These are phyloP conservation scores for Cyrtodaria siliqua DNA, from an alignment of 2,888 invertebrate genomes.

Conservation along the genomic window DNA sequence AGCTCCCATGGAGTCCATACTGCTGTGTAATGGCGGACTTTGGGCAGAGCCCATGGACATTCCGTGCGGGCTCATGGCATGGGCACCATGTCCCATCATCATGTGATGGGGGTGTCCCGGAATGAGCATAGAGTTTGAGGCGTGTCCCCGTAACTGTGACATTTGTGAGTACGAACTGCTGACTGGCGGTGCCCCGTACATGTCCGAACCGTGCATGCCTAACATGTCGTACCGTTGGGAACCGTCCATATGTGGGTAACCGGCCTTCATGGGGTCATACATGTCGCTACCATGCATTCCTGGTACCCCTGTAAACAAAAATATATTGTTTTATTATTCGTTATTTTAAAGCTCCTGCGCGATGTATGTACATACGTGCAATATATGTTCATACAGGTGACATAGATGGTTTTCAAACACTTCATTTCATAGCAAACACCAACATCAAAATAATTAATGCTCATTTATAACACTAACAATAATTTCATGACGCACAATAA, in stretches of 20 bases:
- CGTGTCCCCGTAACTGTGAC: constrained; percentile 86
- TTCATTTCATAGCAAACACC: too few species aligned
- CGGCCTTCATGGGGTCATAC: constrained; percentile 83
- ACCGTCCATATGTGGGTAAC: constrained; percentile 81
- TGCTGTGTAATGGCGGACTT: constrained; percentile 85
- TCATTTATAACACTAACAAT: too few species aligned
- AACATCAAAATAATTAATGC: too few species aligned
- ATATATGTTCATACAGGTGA: too few species aligned
- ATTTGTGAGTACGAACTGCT: constrained; percentile 85
- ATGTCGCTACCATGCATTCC: constrained; percentile 81
- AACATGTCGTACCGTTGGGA: constrained; percentile 81
- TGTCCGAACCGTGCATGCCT: constrained; percentile 82
- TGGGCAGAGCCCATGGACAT: constrained; percentile 85
- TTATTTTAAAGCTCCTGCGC: too few species aligned
- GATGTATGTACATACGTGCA: too few species aligned
- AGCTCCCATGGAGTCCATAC: constrained; percentile 83
- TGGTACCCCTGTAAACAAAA: constrained; percentile 73
- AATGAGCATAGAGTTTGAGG: constrained; percentile 87
- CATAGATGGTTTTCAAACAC: too few species aligned
- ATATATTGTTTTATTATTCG: too few species aligned
- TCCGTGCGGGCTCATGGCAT: constrained; percentile 85
- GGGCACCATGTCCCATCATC: constrained; percentile 86
- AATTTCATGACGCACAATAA: too few species aligned
- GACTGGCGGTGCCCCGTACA: constrained; percentile 84
- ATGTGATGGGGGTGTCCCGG: constrained; percentile 87